Conservation (phyloP, 2,113 vertebrate genomes). For the Theristicus caerulescens region DNA sequence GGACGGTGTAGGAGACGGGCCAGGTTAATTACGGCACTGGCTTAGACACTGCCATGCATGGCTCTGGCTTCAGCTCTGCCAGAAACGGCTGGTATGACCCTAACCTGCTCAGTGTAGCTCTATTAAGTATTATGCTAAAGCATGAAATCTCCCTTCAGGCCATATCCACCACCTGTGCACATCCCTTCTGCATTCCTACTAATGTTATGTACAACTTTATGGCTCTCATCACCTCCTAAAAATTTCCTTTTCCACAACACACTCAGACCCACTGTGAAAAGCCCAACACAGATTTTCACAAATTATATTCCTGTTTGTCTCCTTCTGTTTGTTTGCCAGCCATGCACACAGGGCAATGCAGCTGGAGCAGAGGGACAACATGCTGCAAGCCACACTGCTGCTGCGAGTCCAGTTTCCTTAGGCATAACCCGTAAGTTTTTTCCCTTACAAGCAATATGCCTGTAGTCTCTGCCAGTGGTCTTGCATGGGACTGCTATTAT, state of each 20-base stretch:
- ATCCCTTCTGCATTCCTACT: background rate
- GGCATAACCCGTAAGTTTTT: background rate
- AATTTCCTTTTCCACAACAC: background rate
- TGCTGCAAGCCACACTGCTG: background rate
- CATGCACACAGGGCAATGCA: fast-evolving
- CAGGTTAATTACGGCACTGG: background rate
- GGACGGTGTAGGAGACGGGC: fast-evolving
- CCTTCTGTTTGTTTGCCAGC: background rate
- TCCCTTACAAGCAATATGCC: fast-evolving
- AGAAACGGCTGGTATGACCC: background rate
- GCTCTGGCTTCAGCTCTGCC: background rate
- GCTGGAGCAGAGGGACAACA: background rate
- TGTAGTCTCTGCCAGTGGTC: fast-evolving
- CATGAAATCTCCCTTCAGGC: background rate
- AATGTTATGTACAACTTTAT: background rate
- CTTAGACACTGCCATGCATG: background rate
- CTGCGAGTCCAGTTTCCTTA: fast-evolving
- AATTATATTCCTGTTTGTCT: background rate
- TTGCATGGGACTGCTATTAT: fast-evolving
- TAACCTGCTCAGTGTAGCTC: background rate
- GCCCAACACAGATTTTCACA: background rate
- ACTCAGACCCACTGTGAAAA: background rate
- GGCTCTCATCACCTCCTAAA: background rate
- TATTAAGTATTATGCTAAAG: no score
- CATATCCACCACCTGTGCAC: background rate